Evolutionary conservation across 2,888 invertebrate species (phyloP).

Genomic region (Ctena decussata): DNA sequence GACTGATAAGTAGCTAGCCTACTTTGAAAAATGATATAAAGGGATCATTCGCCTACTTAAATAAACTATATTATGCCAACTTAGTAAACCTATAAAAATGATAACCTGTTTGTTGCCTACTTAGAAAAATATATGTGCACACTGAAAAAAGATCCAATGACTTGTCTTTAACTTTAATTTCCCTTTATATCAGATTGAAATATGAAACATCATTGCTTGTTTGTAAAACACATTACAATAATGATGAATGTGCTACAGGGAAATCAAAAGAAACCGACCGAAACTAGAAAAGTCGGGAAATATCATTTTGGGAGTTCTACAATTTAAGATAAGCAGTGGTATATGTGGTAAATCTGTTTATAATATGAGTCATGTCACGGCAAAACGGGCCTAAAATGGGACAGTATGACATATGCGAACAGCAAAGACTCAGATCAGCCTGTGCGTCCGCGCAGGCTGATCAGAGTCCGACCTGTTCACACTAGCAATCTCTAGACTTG

Average conservation of each 20-base stretch:
- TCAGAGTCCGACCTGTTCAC: too few relatives aligned
- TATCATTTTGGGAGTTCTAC: slow-evolving; percentile 1
- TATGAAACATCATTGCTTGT: slow-evolving; percentile 5
- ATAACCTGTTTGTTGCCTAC: background rate
- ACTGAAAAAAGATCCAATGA: background rate
- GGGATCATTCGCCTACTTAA: too few relatives aligned
- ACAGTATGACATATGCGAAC: too few relatives aligned
- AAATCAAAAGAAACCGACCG: slow-evolving; percentile 14
- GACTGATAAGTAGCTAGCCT: too few relatives aligned
- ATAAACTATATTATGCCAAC: too few relatives aligned
- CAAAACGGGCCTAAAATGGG: too few relatives aligned
- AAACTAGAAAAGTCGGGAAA: background rate
- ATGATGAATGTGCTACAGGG: background rate
- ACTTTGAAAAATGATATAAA: too few relatives aligned
- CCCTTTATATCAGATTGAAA: slow-evolving; percentile 1
- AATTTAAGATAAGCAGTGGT: background rate
- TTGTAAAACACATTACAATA: background rate
- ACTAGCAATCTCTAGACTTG: too few relatives aligned
- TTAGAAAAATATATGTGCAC: background rate
- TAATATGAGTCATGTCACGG: too few relatives aligned
- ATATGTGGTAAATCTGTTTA: background rate
- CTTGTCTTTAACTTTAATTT: slow-evolving; percentile 5
- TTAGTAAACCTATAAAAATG: too few relatives aligned
- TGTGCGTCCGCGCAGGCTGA: too few relatives aligned
- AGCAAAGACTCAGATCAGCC: too few relatives aligned